Evolutionary conservation across 2,113 vertebrate species (phyloP), one percentile per base, ranked within the genome.

Genomic region (Tachycineta bicolor): DNA sequence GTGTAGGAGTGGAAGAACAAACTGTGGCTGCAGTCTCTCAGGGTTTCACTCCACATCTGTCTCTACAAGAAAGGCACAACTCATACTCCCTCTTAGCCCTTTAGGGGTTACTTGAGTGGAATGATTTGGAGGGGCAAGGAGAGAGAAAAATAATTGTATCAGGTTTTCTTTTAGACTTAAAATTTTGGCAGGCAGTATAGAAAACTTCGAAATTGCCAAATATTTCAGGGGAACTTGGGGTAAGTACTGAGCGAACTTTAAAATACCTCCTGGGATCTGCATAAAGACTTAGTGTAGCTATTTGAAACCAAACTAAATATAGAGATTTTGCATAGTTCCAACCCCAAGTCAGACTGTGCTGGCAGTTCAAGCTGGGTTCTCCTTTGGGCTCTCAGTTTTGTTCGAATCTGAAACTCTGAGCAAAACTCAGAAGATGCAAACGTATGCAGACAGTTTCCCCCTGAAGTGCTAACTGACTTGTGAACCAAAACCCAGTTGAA

Each of bases 221-320:
- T 91, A 88, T 92, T 93, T 88, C 56, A 71, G 64, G 55, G 31
- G 52, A 92, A 92, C 43, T 28, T 70, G 52, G 41, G 34, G 16
- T 83, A 81, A 63, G 47, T 56, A 62, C 29, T 65, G 52, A 95
- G 39, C 8, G 18, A 96, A 81, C 64, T 88, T 95, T 86, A 96
- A 92, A 81, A 46, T 41, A 64, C 11, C 68, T 90, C 79, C 82
- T 75, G 93, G 79, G 92, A 94, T 86, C 88, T 78, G 71, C 62
- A 19, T 29, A 46, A 81, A 56, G 64, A 81, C 77, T 95, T 90
- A 78, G 73, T 73, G 71, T 14, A 94, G 90, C 60, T 94, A 89
- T 90, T 96, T 93, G 94, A 95, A 92, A 93, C 79, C 80, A 89
- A 81, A 71, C 85, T 96, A 96, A 92, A 93, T 94, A 96, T 76